Conservation (phyloP, 2,113 vertebrate genomes). For the Vireo altiloquus region DNA sequence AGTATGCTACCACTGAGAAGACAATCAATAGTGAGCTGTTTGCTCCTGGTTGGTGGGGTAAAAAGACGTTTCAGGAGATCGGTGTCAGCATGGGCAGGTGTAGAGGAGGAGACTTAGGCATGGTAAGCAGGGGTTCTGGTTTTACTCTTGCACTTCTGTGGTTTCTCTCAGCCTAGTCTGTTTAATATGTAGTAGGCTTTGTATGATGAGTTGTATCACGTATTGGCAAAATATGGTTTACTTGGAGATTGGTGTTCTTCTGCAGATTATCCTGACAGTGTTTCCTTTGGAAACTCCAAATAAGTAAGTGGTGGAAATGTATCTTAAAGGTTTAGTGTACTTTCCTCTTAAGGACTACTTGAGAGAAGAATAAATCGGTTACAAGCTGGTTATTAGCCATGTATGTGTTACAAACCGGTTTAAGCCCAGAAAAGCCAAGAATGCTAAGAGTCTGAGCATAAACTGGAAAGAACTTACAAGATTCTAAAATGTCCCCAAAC, state of each 20-base stretch:
- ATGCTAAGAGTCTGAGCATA: too few relatives aligned
- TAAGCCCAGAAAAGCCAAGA: too few relatives aligned
- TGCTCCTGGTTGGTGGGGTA: fast-evolving
- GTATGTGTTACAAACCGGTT: too few relatives aligned
- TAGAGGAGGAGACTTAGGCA: neutral
- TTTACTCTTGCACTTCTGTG: neutral
- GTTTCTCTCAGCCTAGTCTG: neutral
- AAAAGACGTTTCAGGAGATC: neutral
- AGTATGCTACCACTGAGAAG: neutral
- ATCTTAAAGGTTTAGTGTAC: neutral
- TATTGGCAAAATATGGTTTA: neutral
- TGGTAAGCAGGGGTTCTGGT: neutral
- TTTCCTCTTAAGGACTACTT: neutral
- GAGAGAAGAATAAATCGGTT: neutral
- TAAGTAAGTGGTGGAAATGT: neutral
- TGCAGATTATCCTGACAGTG: neutral
- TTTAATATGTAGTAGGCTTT: neutral
- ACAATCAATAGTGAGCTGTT: neutral
- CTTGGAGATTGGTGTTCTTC: neutral
- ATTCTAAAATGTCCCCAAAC: too few relatives aligned
- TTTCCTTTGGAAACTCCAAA: neutral
- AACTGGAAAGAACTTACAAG: too few relatives aligned
- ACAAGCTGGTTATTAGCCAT: neutral
- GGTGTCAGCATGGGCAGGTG: fast-evolving
- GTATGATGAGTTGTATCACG: neutral